Conservation (phyloP, 2,888 invertebrate genomes). For the Agriotes lineatus region DNA sequence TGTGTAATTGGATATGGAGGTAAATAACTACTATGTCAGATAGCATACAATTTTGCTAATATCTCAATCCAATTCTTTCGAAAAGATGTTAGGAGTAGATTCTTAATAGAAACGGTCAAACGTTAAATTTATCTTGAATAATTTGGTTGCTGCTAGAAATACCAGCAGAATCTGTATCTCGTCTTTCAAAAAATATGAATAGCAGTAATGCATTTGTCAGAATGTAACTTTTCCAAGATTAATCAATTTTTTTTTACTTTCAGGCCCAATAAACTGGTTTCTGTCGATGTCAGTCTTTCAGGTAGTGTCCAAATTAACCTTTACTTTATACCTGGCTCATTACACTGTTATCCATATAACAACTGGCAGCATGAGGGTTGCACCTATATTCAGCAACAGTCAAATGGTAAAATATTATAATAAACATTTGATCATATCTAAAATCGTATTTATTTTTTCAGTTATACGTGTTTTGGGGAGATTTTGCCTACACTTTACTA, state of each 20-base stretch:
- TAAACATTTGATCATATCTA: not conserved
- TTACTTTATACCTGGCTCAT: slow-evolving; percentile 14
- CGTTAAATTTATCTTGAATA: no score
- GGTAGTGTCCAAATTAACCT: slow-evolving; percentile 6
- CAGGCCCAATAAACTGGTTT: slow-evolving; percentile 22
- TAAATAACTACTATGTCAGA: not conserved
- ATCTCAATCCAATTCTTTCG: no score
- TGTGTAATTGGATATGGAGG: not conserved
- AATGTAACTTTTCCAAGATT: no score
- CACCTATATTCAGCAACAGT: not conserved
- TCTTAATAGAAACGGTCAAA: no score
- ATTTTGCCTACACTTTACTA: not conserved
- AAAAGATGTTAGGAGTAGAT: no score
- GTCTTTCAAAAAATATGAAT: no score
- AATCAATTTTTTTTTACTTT: slow-evolving; percentile 47
- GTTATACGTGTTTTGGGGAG: not conserved
- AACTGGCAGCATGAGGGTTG: not conserved
- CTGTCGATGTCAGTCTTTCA: slow-evolving; percentile 14
- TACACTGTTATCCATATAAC: not conserved
- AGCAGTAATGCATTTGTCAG: no score
- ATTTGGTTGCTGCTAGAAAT: no score
- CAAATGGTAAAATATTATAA: not conserved
- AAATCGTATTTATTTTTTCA: not conserved
- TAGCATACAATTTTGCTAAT: not conserved
- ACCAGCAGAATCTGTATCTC: no score